Conservation (phyloP, 30 jellyfish, hydroid and myxozoan species). For the Nemopilema nomurai region DNA sequence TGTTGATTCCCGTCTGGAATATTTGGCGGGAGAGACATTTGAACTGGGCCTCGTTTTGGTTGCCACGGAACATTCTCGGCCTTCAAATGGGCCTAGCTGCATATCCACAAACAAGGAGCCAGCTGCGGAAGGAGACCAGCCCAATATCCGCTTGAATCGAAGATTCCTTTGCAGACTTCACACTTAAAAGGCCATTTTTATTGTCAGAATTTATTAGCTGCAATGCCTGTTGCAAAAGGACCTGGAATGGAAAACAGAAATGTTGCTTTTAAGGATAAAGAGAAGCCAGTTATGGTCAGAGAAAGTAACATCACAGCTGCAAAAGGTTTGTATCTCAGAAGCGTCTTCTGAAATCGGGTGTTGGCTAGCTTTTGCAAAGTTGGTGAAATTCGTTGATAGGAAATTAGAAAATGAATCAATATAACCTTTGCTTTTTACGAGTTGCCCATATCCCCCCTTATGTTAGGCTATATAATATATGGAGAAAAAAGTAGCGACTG, state of each 20-base stretch:
- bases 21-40: neutral
- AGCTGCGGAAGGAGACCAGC: neutral
- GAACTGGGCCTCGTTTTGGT: slow-evolving; percentile 5
- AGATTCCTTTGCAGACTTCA: neutral
- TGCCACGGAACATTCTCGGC: slow-evolving; percentile 10
- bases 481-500: too few species aligned
- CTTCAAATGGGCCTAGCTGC: slow-evolving; percentile 24
- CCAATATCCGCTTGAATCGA: slow-evolving; percentile 33
- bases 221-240: slow-evolving; percentile 48
- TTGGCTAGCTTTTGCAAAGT: neutral
- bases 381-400: too few species aligned
- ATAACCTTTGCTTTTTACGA: neutral
- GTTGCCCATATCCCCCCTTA: too few species aligned
- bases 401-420: neutral
- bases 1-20: neutral
- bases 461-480: too few species aligned
- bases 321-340: slow-evolving; percentile 61
- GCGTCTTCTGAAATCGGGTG: neutral
- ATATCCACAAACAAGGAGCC: neutral
- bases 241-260: slow-evolving; percentile 9
- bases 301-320: slow-evolving; percentile 94
- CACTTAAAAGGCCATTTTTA: neutral
- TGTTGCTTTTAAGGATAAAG: slow-evolving; percentile 79
- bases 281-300: slow-evolving; percentile 91
- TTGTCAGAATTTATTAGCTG: neutral